phyloP scores from a whole-genome alignment of 1,140 invertebrate species.

The Pachypeltis micranthus region DNA sequence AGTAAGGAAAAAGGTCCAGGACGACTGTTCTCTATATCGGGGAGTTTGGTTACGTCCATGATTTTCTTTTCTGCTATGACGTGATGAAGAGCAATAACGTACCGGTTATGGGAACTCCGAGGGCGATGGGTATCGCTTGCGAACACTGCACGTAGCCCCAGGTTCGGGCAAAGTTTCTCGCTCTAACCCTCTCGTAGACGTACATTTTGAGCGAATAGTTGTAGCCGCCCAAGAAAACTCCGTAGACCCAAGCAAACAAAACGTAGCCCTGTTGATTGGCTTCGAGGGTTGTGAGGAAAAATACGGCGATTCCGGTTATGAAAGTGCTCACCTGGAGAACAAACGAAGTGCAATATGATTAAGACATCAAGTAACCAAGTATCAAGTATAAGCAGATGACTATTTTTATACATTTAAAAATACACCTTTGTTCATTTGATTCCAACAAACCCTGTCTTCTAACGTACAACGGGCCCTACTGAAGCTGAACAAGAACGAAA shows the following conservation, averaged over 20 bases:
- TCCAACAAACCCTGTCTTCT: no score
- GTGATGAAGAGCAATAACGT: constrained; percentile 23
- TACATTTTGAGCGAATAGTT: constrained; percentile 82
- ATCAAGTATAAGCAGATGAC: no score
- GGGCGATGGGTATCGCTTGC: constrained; percentile 70
- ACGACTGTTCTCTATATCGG: no score
- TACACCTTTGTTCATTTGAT: no score
- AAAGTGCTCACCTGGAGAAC: constrained; percentile 63
- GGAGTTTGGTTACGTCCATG: no score
- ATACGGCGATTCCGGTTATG: constrained; percentile 63
- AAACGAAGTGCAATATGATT: no score
- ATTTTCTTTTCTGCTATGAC: no score
- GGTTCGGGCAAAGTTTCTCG: constrained; percentile 71
- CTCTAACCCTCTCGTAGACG: constrained; percentile 71
- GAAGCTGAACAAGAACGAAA: no score
- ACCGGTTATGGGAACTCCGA: constrained; percentile 78
- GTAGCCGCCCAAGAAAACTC: constrained; percentile 69
- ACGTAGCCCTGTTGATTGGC: constrained; percentile 63
- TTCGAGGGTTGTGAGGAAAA: constrained; percentile 70
- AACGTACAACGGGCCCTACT: no score
- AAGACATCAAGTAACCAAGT: no score
- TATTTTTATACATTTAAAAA: no score
- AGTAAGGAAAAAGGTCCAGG: no score
- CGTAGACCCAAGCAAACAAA: constrained; percentile 73
- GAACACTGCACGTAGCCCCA: constrained; percentile 86